These are phyloP conservation scores for Oxyruncus cristatus DNA, from an alignment of 2,113 vertebrate genomes.

Conservation along the genomic window DNA sequence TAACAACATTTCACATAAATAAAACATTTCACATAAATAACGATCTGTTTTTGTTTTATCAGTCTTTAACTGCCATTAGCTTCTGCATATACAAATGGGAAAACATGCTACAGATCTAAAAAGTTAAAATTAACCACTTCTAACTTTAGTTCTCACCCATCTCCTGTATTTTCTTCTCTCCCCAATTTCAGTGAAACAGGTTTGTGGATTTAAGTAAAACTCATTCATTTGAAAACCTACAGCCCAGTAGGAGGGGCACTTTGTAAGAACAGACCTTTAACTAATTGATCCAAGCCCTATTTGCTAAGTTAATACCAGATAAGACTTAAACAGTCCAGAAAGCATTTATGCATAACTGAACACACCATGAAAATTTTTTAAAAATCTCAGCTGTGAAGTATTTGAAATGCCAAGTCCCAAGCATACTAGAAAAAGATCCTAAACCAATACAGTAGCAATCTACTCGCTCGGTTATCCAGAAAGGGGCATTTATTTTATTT, in stretches of 20 bases:
- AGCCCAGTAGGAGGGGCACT: conserved; percentile 31
- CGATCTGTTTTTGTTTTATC: background rate
- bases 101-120: background rate
- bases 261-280: background rate
- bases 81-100: background rate
- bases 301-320: conserved; percentile 44
- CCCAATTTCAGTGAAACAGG: conserved; percentile 1
- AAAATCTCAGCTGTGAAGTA: background rate
- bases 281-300: conserved; percentile 1
- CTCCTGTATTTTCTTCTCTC: conserved; percentile 38
- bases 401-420: background rate
- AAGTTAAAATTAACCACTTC: background rate
- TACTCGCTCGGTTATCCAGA: background rate
- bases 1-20: background rate
- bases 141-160: conserved; percentile 41
- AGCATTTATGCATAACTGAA: conserved; percentile 9
- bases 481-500: background rate
- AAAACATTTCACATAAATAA: background rate
- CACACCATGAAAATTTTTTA: background rate
- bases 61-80: background rate
- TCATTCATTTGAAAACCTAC: conserved; percentile 34
- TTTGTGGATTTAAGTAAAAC: conserved; percentile 1
- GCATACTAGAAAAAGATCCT: background rate
- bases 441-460: background rate
- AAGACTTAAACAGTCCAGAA: conserved; percentile 12